Conservation (phyloP, 2,113 vertebrate genomes). For the Spheniscus mendiculus region DNA sequence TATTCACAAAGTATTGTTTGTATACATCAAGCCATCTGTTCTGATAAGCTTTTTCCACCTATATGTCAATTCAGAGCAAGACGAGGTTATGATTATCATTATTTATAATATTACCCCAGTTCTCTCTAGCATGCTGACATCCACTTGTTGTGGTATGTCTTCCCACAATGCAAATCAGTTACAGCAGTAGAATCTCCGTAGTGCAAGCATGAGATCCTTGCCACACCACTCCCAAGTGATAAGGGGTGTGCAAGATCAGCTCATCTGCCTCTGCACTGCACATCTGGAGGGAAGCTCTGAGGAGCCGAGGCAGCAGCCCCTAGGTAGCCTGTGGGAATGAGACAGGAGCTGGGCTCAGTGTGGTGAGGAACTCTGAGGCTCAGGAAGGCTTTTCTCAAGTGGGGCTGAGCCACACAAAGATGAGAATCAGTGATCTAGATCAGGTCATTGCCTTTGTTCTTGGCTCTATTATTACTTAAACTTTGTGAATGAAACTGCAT, state of each 20-base stretch:
- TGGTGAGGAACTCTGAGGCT: rapidly evolving
- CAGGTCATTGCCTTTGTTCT: not conserved
- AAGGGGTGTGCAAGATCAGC: not conserved
- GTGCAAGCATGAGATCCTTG: not conserved
- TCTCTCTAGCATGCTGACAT: not conserved
- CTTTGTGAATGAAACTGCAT: not conserved
- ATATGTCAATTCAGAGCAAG: not conserved
- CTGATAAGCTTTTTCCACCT: not conserved
- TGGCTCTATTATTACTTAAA: not conserved
- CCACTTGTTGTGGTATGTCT: not conserved
- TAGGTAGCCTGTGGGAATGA: not conserved
- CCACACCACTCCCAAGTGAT: not conserved
- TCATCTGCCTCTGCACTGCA: not conserved
- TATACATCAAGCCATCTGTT: constrained; percentile 48
- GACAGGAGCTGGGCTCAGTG: not conserved
- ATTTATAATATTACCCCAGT: not conserved
- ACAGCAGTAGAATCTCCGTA: not conserved
- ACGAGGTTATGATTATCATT: not conserved
- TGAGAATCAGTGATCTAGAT: not conserved
- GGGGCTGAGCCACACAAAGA: not conserved
- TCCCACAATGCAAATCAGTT: not conserved
- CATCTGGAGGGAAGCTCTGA: not conserved
- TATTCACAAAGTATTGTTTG: not conserved
- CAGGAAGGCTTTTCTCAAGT: not conserved
- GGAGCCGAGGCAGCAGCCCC: rapidly evolving